Base-by-base conservation (phyloP, 2,113 vertebrate species). In the Tetraodon nigroviridis region DNA sequence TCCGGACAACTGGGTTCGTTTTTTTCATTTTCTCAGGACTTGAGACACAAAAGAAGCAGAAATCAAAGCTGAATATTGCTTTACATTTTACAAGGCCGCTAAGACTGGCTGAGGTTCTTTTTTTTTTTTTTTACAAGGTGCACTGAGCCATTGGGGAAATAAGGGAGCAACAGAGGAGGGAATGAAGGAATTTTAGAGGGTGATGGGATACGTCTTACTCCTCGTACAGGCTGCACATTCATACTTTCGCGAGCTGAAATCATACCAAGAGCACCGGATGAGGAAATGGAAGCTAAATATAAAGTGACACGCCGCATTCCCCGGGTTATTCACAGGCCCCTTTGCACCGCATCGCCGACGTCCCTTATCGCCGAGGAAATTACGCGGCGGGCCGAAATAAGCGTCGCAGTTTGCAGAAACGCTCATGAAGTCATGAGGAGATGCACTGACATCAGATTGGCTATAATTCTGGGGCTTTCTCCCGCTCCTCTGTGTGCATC, bases 21-120 rank as follows among this genome's bases (percentile, higher is more conserved):
- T 50, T 75, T 58, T 47, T 57, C 56, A 49, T 56, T 62, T 74
- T 58, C 64, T 67, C 76, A 20, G 70, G 72, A 75, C 67, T 66
- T 76, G 44, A 7, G 64, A 76, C 84, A 87, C 78, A 84, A 84
- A 58, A 55, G 53, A 62, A 78, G 82, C 75, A 71, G 76, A 83
- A 77, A 85, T 89, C 77, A 83, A 71, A 76, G 64, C 79, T 84
- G 80, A 85, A 86, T 83, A 83, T 81, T 77, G 67, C 82, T 83
- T 86, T 85, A 82, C 79, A 83, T 88, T 81, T 84, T 82, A 82
- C 5, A 77, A 87, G 83, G 75, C 70, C 72, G 64, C 71, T 55
- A 71, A 60, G 80, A 51, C 72, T 11, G 53, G 61, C 66, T 63
- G 8, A 67, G 67, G 64, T 61, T 87, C 17, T 27, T 50, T 51